Evolutionary conservation across 2,888 invertebrate genomes (phyloP).

Genomic region (Cyrtodaria siliqua): DNA sequence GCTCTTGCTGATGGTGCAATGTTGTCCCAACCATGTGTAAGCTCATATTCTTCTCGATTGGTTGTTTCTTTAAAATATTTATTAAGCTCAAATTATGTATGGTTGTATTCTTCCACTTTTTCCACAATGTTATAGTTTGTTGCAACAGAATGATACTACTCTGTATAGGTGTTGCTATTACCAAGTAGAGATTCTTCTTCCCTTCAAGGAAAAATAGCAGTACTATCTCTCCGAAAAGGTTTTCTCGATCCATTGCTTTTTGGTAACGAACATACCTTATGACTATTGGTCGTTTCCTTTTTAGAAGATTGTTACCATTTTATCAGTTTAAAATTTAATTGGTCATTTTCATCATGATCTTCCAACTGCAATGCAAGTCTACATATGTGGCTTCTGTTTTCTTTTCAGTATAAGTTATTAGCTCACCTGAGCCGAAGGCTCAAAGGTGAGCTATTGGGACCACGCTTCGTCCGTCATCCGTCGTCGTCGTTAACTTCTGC

Average conservation of each 20-base stretch:
- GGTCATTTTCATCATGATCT: neutral
- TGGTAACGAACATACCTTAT: conserved; percentile 32
- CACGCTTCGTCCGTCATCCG: too few relatives aligned
- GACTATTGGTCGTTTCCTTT: conserved; percentile 1
- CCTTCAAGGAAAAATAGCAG: conserved; percentile 30
- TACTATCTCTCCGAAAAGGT: conserved; percentile 21
- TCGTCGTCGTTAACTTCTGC: too few relatives aligned
- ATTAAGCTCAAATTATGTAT: conserved; percentile 13
- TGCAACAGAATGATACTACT: neutral
- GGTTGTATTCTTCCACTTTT: conserved; percentile 30
- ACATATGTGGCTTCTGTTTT: neutral
- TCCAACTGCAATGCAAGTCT: conserved; percentile 27
- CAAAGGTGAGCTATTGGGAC: too few relatives aligned
- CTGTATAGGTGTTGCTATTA: conserved; percentile 11
- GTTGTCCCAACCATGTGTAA: conserved; percentile 11
- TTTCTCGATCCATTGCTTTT: conserved; percentile 16
- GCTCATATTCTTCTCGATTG: neutral
- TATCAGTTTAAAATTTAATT: neutral
- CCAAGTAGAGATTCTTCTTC: conserved; percentile 15
- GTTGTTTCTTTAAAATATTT: conserved; percentile 22
- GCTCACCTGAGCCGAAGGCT: too few relatives aligned
- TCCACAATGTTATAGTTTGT: neutral
- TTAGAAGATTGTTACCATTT: conserved; percentile 1
- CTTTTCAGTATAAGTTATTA: conserved; percentile 2
- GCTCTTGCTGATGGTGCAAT: conserved; percentile 6